phyloP scores from a whole-genome alignment of 2,113 vertebrate species.

The Zeus faber region DNA sequence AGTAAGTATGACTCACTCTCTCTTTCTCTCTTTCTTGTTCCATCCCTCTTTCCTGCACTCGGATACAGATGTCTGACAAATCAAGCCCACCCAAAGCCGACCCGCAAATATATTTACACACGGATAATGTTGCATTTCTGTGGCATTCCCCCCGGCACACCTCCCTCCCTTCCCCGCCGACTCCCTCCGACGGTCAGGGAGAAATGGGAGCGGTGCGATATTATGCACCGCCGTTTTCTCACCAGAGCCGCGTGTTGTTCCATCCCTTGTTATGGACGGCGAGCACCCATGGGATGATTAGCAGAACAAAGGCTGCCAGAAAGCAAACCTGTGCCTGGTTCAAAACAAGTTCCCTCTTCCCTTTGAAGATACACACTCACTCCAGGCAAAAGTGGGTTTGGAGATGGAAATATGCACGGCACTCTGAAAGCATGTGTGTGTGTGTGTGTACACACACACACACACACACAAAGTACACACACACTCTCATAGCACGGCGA shows the following conservation, averaged over 20 bases:
- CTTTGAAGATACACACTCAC: conserved; percentile 69
- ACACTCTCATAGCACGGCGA: conserved; percentile 1
- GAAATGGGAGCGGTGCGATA: conserved; percentile 67
- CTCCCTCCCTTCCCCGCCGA: conserved; percentile 17
- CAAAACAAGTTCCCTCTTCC: conserved; percentile 66
- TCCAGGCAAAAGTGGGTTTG: conserved; percentile 56
- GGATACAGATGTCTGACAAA: too few species aligned
- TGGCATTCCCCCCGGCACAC: neutral
- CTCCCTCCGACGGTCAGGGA: conserved; percentile 47
- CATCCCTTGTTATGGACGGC: conserved; percentile 70
- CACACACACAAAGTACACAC: neutral
- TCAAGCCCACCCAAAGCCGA: too few species aligned
- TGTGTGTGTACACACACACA: conserved; percentile 1
- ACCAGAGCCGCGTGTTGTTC: conserved; percentile 66
- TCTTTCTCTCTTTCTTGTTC: too few species aligned
- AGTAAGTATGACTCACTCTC: too few species aligned
- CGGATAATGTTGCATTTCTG: too few species aligned
- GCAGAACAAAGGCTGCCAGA: conserved; percentile 72
- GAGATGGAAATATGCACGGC: conserved; percentile 38
- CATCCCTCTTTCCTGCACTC: too few species aligned
- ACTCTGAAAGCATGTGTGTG: conserved; percentile 17
- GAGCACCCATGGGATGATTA: conserved; percentile 73
- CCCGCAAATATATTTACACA: too few species aligned
- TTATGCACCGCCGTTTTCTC: conserved; percentile 76
- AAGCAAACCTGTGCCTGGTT: conserved; percentile 70